A percentile compares a stretch with the other conserved stretches of the same genome.
These are phyloP conservation scores for Lasioglossum baleicum DNA, from an alignment of 1,140 invertebrate species.

Conservation along the genomic window DNA sequence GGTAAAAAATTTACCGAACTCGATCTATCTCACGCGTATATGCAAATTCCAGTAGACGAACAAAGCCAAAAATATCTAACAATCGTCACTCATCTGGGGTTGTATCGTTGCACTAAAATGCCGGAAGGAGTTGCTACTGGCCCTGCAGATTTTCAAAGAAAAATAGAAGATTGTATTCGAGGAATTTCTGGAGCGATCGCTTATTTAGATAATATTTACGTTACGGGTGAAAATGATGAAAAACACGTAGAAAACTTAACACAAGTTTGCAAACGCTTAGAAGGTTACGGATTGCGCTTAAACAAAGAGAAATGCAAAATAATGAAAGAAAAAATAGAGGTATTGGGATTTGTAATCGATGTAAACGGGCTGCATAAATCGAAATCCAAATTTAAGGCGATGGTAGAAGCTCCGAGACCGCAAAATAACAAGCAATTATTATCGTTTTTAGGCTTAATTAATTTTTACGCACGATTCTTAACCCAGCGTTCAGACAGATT, in stretches of 20 bases:
- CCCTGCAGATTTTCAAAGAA: slow-evolving; percentile 68
- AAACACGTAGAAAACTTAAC: slow-evolving; percentile 24
- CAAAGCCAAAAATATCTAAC: neutral
- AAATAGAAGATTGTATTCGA: slow-evolving; percentile 68
- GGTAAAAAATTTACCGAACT: slow-evolving; percentile 19
- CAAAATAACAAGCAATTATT: slow-evolving; percentile 29
- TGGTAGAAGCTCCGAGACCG: slow-evolving; percentile 33
- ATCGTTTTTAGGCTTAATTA: slow-evolving; percentile 30
- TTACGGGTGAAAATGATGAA: slow-evolving; percentile 55
- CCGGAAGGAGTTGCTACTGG: slow-evolving; percentile 71
- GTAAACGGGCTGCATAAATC: slow-evolving; percentile 34
- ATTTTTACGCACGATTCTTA: slow-evolving; percentile 43
- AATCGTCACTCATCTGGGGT: slow-evolving; percentile 52
- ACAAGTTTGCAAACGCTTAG: slow-evolving; percentile 27
- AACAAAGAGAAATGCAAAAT: slow-evolving; percentile 55
- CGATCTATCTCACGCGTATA: slow-evolving; percentile 18
- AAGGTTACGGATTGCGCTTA: slow-evolving; percentile 51
- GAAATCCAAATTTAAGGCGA: slow-evolving; percentile 32
- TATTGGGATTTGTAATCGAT: slow-evolving; percentile 17
- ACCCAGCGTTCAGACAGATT: slow-evolving; percentile 32
- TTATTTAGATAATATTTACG: slow-evolving; percentile 66
- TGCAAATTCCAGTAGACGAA: slow-evolving; percentile 29
- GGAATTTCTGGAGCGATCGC: slow-evolving; percentile 43
- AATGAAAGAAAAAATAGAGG: slow-evolving; percentile 17
- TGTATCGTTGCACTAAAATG: slow-evolving; percentile 67